A percentile compares a stretch with the other conserved stretches of the same genome.
Evolutionary conservation across 1,140 invertebrate genomes (phyloP).

Genomic region (Caenorhabditis latens): DNA sequence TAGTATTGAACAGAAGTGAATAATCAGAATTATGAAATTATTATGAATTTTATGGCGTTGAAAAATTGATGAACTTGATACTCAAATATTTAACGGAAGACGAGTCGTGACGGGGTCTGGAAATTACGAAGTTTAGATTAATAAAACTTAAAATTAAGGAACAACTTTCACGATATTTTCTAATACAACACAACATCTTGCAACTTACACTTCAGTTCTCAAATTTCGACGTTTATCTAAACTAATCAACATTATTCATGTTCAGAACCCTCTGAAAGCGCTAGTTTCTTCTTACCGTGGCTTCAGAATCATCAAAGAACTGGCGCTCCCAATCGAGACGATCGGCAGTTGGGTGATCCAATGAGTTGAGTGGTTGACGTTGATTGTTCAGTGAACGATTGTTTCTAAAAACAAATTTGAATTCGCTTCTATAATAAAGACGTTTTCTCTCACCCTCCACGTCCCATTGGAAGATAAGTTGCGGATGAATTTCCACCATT

Average conservation of each 20-base stretch:
- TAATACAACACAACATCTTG: constrained; percentile 23
- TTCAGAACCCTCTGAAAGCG: no score
- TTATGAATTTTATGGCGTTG: constrained; percentile 4
- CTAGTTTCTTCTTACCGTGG: constrained; percentile 9
- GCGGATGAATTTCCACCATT: constrained; percentile 1
- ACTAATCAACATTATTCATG: no score
- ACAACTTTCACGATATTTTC: not conserved
- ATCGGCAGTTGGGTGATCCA: constrained; percentile 39
- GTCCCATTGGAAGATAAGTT: constrained; percentile 33
- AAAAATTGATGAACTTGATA: not conserved
- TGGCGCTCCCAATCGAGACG: constrained; percentile 64
- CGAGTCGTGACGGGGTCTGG: constrained; percentile 25
- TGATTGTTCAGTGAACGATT: constrained; percentile 35
- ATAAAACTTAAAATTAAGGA: not conserved
- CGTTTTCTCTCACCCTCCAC: not conserved
- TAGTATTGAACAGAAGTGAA: not conserved
- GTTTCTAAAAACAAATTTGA: not conserved
- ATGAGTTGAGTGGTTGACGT: constrained; percentile 36
- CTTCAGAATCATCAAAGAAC: constrained; percentile 65
- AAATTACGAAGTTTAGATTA: not conserved
- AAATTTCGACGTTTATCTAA: constrained; percentile 34
- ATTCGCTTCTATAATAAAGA: not conserved
- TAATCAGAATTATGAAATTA: not conserved
- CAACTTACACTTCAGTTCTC: constrained; percentile 12
- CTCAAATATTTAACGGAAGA: not conserved